Base-by-base conservation (phyloP, 2,888 invertebrate genomes). In the Helobdella robusta region DNA sequence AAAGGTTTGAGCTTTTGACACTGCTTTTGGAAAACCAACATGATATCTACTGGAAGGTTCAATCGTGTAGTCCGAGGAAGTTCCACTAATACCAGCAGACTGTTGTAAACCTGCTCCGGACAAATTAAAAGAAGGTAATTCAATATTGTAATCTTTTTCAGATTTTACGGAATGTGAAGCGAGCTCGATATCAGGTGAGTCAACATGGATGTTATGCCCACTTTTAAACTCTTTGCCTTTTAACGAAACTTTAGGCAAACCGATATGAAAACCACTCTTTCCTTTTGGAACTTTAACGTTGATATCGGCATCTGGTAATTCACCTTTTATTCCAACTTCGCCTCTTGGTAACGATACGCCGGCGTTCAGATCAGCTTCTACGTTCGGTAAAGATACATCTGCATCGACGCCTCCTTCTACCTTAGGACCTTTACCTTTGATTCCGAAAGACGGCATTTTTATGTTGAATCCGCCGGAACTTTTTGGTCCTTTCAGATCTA, bases 351-450 rank as follows among this genome's bases (percentile, higher is more conserved):
- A n/a, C n/a, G n/a, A n/a, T n/a, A n/a, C 11, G n/a, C 52, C 34
- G 23, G 36, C 64, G 30, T 64, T 46, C 8, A 64, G 8, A 58
- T 54, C 64, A 25, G 32, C 64, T 23, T 64, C 64, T 5, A 23
- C 46, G 44, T 65, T 65, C 1, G 48, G 40, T 23, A 56, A 20
- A 32, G 58, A 15, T 2, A 28, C 65, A 25, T 59, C 56, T 30
- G 35, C 28, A 34, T 63, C 63, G n/a, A 64, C 20, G 11, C 20
- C 64, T 18, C 32, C 30, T 8, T 56, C 64, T 8, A 25, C 56
- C 11, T 64, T 56, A 18, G 58, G 35, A 15, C 58, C 56, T 40
- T 64, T 56, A n/a, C 64, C 64, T 35, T 56, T 64, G n/a, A 64
- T 0, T 6, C 44, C 58, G 56, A 64, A 56, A 3, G 20, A 18